These are phyloP conservation scores for Heterochromis multidens DNA, from an alignment of 2,113 vertebrate species.

Conservation along the genomic window DNA sequence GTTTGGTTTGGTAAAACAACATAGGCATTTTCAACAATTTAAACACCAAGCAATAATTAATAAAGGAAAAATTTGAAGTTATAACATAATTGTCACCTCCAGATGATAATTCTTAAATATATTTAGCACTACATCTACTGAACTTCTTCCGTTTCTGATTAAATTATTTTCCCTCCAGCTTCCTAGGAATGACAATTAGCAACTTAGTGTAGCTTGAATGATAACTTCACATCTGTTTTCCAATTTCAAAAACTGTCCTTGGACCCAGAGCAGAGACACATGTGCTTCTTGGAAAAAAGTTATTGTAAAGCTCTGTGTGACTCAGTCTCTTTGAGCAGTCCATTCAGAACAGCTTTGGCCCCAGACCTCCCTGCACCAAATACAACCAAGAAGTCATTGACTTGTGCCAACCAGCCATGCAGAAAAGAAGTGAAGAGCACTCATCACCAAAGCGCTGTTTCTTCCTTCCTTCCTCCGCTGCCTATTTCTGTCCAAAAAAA, in stretches of 20 bases:
- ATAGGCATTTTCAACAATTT: neutral
- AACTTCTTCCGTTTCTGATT: neutral
- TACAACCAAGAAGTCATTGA: slow-evolving; percentile 44
- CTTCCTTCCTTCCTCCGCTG: slow-evolving; percentile 31
- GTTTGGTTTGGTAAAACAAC: neutral
- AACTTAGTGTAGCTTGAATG: neutral
- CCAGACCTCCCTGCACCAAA: slow-evolving; percentile 21
- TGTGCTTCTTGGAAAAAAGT: slow-evolving; percentile 18
- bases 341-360: slow-evolving; percentile 43
- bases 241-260: neutral
- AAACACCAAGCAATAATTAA: neutral
- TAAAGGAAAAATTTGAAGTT: neutral
- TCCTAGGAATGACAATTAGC: neutral
- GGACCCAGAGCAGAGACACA: slow-evolving; percentile 7
- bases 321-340: neutral
- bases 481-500: slow-evolving; percentile 25
- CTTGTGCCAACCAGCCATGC: slow-evolving; percentile 46
- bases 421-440: slow-evolving; percentile 44
- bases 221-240: neutral
- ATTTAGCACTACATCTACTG: neutral
- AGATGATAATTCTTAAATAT: neutral
- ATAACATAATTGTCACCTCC: rapidly evolving
- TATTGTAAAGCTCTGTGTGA: slow-evolving; percentile 9
- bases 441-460: slow-evolving; percentile 38
- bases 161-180: neutral